Evolutionary conservation across 2,113 vertebrate species (phyloP).

Genomic region (Bombycilla garrulus): DNA sequence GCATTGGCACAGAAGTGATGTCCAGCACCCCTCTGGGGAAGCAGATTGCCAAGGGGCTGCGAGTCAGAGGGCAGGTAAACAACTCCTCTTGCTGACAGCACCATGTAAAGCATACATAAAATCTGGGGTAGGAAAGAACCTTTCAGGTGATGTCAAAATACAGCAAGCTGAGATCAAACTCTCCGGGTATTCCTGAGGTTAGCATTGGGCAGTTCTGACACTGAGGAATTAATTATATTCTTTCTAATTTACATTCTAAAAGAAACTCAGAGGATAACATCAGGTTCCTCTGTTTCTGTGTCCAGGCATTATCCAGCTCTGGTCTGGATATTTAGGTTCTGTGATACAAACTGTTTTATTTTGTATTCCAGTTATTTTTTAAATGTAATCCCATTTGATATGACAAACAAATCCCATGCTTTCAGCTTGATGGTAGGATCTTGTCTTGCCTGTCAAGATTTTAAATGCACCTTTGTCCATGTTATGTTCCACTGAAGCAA

Average conservation of each 20-base stretch:
- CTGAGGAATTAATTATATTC: accelerated
- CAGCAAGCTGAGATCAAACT: neutral
- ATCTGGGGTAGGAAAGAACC: accelerated
- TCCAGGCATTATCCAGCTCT: neutral
- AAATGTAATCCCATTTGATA: neutral
- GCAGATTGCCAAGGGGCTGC: neutral
- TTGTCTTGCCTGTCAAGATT: neutral
- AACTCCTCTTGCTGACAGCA: neutral
- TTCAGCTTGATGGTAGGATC: neutral
- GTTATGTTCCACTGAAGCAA: neutral
- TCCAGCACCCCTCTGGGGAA: neutral
- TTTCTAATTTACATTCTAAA: neutral
- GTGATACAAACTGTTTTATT: neutral
- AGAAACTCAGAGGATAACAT: accelerated
- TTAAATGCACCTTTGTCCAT: neutral
- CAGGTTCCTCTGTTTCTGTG: neutral
- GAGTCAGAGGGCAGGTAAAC: neutral
- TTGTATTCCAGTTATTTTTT: neutral
- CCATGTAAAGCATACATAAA: neutral
- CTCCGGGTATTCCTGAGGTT: neutral
- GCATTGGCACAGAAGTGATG: accelerated
- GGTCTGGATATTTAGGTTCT: neutral
- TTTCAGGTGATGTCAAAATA: neutral
- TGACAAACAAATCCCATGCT: neutral
- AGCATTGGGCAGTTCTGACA: neutral